Conservation (phyloP, 2,113 vertebrate species). For the Phylloscopus whistleri region DNA sequence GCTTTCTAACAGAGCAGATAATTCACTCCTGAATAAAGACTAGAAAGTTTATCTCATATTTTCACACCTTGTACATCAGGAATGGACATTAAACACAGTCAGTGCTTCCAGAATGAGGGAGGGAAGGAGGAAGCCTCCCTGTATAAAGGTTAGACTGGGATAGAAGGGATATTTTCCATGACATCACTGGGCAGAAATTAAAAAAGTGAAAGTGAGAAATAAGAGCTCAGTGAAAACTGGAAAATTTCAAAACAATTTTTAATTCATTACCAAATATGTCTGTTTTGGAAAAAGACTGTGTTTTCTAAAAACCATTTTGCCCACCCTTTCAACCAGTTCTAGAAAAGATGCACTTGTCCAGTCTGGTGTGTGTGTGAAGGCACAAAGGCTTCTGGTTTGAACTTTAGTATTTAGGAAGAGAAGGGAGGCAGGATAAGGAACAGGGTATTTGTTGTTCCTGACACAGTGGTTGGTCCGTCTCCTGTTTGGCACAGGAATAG, state of each 20-base stretch:
- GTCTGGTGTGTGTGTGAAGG: not conserved
- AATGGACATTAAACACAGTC: not conserved
- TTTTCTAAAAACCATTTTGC: not conserved
- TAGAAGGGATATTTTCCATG: not conserved
- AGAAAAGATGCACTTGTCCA: not conserved
- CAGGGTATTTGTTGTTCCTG: slow-evolving; percentile 40
- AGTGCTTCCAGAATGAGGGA: not conserved
- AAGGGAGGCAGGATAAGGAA: not conserved
- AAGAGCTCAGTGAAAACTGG: not conserved
- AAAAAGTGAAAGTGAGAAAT: not conserved
- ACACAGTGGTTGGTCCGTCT: slow-evolving; percentile 17
- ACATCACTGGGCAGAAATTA: not conserved
- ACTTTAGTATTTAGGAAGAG: not conserved
- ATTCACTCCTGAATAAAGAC: not conserved
- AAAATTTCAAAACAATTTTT: not conserved
- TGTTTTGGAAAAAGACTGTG: not conserved
- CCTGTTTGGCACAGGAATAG: slow-evolving; percentile 35
- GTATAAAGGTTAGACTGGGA: not conserved
- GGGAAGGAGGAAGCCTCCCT: not conserved
- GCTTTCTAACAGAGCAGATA: not conserved
- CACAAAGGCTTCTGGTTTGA: not conserved
- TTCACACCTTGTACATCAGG: not conserved
- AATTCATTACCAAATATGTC: not conserved
- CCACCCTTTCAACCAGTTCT: not conserved
- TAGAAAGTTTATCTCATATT: not conserved